Conservation (phyloP, 2,888 invertebrate species). For the Liodrosophila aerea region DNA sequence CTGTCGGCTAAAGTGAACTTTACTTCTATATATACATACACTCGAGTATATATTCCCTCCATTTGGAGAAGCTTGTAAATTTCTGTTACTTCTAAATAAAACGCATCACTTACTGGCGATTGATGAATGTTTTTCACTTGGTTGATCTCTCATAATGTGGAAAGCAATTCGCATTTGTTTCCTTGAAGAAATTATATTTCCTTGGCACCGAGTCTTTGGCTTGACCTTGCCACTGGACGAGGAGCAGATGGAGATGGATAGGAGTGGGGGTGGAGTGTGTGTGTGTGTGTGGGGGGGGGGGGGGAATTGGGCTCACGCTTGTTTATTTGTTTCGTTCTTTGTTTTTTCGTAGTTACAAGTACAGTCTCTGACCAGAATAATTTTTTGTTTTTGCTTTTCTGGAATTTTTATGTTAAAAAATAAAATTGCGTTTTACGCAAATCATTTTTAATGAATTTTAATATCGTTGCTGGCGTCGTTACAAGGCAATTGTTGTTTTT, state of each 20-base stretch:
- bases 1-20: too few species aligned
- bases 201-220: not conserved
- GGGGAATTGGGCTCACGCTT: slow-evolving; percentile 8
- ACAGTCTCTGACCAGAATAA: slow-evolving; percentile 5
- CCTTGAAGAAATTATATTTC: not conserved
- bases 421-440: slow-evolving; percentile 78
- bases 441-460: slow-evolving; percentile 78
- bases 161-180: slow-evolving; percentile 9
- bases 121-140: slow-evolving; percentile 9
- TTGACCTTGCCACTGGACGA: not conserved
- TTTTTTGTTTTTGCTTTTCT: slow-evolving; percentile 7
- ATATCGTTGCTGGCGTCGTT: slow-evolving; percentile 49
- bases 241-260: not conserved
- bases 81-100: not conserved
- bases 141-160: slow-evolving; percentile 11
- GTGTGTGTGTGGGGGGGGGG: too few species aligned
- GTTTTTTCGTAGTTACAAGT: slow-evolving; percentile 37
- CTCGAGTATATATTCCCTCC: too few species aligned
- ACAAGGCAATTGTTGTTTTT: slow-evolving; percentile 24
- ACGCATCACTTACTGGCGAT: not conserved
- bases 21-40: too few species aligned
- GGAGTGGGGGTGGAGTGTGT: not conserved
- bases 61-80: too few species aligned
- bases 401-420: slow-evolving; percentile 54
- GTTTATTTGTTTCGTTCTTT: slow-evolving; percentile 58